These are phyloP conservation scores for Dicranocentrus wangi DNA, from an alignment of 2,888 invertebrate species.

Conservation along the genomic window DNA sequence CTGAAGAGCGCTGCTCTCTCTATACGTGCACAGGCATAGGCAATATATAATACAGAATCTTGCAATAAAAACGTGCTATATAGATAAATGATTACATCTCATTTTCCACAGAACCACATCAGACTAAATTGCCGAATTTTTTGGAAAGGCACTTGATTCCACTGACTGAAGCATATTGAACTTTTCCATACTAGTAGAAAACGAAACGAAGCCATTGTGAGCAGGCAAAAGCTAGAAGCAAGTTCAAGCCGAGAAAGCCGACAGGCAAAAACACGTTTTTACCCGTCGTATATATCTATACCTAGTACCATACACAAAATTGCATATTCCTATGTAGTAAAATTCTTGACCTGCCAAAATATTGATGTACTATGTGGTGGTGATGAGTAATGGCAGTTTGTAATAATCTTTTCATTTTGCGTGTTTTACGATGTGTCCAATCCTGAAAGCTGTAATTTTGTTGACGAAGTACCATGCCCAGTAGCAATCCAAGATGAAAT, in stretches of 20 bases:
- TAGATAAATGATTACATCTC: constrained; percentile 39
- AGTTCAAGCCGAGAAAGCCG: too few relatives aligned
- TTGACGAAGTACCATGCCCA: constrained; percentile 40
- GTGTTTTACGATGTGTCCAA: constrained; percentile 50
- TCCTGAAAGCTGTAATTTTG: constrained; percentile 36
- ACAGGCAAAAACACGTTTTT: too few relatives aligned
- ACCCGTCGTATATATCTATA: too few relatives aligned
- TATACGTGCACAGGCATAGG: background rate
- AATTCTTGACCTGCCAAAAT: constrained; percentile 54
- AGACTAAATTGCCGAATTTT: constrained; percentile 11
- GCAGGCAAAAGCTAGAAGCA: constrained; percentile 10
- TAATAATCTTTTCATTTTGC: constrained; percentile 41
- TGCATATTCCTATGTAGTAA: constrained; percentile 4
- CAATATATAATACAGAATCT: background rate
- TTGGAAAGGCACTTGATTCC: background rate
- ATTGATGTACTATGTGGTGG: constrained; percentile 4
- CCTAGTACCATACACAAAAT: too few relatives aligned
- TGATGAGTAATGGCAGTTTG: constrained; percentile 30
- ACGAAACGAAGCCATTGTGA: background rate
- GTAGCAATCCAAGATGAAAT: constrained; percentile 26
- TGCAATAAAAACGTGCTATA: constrained; percentile 39
- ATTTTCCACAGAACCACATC: constrained; percentile 33
- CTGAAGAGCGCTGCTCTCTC: constrained; percentile 4
- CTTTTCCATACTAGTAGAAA: constrained; percentile 5
- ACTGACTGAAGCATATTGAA: background rate